Base-by-base conservation (phyloP, 1,140 invertebrate genomes). In the Macrotrachela quadricornifera region DNA sequence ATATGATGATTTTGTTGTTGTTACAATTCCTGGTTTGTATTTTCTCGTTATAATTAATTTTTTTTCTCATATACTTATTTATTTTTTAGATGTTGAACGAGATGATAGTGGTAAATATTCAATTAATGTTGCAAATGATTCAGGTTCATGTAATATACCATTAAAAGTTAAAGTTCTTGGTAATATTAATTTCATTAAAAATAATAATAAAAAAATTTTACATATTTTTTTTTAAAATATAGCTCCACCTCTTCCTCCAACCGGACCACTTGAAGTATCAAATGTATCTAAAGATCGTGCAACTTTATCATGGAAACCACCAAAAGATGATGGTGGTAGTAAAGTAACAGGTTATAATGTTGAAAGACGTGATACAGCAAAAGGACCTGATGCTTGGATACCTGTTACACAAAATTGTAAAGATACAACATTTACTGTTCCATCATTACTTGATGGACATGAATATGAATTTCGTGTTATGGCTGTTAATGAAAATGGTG, bases 401-500 rank as follows among this genome's bases (percentile, higher is more conserved):
- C 41, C 48, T 13, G 48, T 49, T 18, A 40, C 48, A 37, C 39
- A 48, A 4, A 37, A 44, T 15, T 55, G 54, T 39, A 45, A 50
- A 37, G 48, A 50, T n/a, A 50, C 54, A 50, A 40, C 36, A 13
- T 13, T 45, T 10, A 50, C 4, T 14, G 58, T 52, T 11, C 50
- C 46, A 43, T 21, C 39, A 4, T 15, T 56, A 21, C 46, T 38
- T 30, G 79, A 92, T 37, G 86, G 85, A 39, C 76, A 77, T 58
- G 79, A 84, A 21, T 97, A 97, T 64, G 85, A 94, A 57, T 96
- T 99, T 77, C 76, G 90, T 49, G 88, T 97, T 0, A 80, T 85
- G 74, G 91, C 91, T 50, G 85, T 94, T 67, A 97, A 97, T 71
- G 80, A 86, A 62, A 87, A 92, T 63, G 91, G 91, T 42, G 77